These are phyloP conservation scores for Ochotona curzoniae DNA, from an alignment of 2,113 vertebrate genomes.

Conservation along the genomic window DNA sequence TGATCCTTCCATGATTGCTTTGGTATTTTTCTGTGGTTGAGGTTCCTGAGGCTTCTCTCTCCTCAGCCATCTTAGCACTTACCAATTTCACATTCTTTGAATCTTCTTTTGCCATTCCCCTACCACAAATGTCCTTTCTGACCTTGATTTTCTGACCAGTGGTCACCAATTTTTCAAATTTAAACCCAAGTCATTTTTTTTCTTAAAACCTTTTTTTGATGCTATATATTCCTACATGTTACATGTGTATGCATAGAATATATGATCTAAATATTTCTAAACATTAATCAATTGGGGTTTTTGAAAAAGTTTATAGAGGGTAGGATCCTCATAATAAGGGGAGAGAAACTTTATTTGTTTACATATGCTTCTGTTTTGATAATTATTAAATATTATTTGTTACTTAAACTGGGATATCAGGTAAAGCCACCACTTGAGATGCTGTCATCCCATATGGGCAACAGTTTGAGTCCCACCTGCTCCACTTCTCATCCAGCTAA, in stretches of 20 bases:
- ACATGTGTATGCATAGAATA: not conserved
- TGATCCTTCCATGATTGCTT: too few relatives aligned
- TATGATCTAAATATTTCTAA: not conserved
- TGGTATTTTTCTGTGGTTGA: too few relatives aligned
- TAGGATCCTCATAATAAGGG: not conserved
- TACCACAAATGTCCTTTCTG: not conserved
- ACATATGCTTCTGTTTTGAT: not conserved
- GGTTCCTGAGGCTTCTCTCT: too few relatives aligned
- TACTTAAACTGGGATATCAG: not conserved
- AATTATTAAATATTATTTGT: not conserved
- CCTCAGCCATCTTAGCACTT: too few relatives aligned
- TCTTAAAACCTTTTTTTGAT: conserved; percentile 19
- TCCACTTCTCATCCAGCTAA: too few relatives aligned
- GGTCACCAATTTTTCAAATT: not conserved
- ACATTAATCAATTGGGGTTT: not conserved
- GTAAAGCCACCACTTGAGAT: too few relatives aligned
- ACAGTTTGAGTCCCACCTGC: too few relatives aligned
- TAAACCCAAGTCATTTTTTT: not conserved
- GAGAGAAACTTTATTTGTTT: not conserved
- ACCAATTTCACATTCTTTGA: not conserved
- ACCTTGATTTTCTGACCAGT: not conserved
- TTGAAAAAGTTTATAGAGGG: not conserved
- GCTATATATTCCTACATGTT: not conserved
- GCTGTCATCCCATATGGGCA: too few relatives aligned
- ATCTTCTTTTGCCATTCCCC: not conserved